phyloP scores from a whole-genome alignment of 2,113 vertebrate species.

The Ammodytes marinus region DNA sequence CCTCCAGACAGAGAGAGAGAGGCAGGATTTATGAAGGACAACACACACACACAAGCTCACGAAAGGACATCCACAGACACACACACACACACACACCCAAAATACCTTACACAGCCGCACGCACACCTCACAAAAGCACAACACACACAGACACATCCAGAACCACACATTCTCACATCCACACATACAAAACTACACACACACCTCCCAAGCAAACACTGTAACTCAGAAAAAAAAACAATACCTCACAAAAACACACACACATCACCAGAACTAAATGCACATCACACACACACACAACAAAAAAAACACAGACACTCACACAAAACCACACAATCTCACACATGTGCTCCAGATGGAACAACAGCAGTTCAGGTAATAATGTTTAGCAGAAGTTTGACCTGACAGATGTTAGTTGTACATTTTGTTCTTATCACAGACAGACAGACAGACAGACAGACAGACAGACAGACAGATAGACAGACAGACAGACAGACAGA shows the following conservation, averaged over 20 bases:
- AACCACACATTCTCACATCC: no score
- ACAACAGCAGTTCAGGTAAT: not conserved
- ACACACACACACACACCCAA: not conserved
- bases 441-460: not conserved
- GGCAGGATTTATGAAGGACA: constrained; percentile 5
- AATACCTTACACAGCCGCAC: no score
- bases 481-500: no score
- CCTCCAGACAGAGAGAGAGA: constrained; percentile 6
- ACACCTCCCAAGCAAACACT: no score
- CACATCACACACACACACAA: not conserved
- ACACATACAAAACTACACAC: no score
- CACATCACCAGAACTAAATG: no score
- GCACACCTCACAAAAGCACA: not conserved
- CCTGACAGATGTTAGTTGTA: not conserved
- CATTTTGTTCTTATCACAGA: not conserved
- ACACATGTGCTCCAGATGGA: not conserved
- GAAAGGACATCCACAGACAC: not conserved
- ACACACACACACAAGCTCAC: not conserved
- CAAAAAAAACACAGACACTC: no score
- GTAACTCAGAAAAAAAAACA: no score
- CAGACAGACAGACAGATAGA: not conserved
- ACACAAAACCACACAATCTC: no score
- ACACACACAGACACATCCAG: no score
- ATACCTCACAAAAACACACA: no score
- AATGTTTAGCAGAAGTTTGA: not conserved